Conservation (phyloP, 2,888 invertebrate genomes). For the Fabriciana adippe region DNA sequence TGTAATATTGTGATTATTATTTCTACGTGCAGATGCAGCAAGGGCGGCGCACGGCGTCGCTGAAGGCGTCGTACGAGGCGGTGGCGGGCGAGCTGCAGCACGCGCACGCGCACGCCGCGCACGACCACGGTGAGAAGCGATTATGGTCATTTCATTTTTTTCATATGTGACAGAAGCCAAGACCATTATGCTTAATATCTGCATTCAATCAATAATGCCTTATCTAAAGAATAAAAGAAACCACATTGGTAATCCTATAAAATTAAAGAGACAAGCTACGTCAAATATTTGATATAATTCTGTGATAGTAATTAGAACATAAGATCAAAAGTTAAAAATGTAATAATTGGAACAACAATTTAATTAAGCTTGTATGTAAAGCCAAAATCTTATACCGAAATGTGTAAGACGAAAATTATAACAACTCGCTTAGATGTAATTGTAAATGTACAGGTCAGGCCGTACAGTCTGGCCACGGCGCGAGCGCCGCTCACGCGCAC, state of each 20-base stretch:
- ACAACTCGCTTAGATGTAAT: neutral
- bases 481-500: conserved; percentile 59
- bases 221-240: no score
- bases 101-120: conserved; percentile 79
- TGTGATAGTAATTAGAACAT: neutral
- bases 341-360: neutral
- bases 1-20: no score
- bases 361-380: neutral
- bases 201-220: no score
- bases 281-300: no score
- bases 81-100: conserved; percentile 84
- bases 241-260: neutral
- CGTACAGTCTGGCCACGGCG: conserved; percentile 55
- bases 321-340: neutral
- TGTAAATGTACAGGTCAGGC: conserved; percentile 55
- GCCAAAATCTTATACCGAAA: neutral
- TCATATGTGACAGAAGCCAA: neutral
- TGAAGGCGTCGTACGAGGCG: conserved; percentile 98
- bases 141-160: neutral
- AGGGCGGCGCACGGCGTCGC: conserved; percentile 94
- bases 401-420: neutral
- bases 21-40: conserved; percentile 89
- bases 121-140: conserved; percentile 39
- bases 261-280: no score
- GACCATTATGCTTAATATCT: neutral